A percentile compares a stretch with the other conserved stretches of the same genome.
Evolutionary conservation across 2,888 invertebrate species (phyloP).

Genomic region (Sarcophaga variegata): DNA sequence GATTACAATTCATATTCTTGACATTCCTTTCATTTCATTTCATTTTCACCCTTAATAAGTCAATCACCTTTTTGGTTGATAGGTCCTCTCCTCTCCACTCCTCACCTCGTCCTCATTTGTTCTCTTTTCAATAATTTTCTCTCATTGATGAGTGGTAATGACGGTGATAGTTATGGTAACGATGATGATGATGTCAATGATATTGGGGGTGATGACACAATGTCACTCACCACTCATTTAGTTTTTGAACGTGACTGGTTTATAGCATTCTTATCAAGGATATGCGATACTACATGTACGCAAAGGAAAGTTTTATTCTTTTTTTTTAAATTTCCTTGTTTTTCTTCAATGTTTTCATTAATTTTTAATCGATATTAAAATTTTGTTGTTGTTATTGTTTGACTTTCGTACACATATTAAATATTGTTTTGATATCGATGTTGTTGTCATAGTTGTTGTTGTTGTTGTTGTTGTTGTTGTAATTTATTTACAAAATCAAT

Average conservation of each 20-base stretch:
- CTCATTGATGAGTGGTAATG: background rate
- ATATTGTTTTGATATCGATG: background rate
- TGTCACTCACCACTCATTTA: background rate
- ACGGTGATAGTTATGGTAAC: background rate
- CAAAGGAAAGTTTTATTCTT: background rate
- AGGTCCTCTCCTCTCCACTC: background rate
- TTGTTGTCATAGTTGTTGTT: background rate
- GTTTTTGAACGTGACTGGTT: background rate
- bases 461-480: background rate
- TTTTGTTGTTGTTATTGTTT: background rate
- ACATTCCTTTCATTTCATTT: slow-evolving; percentile 8
- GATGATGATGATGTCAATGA: background rate
- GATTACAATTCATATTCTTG: background rate
- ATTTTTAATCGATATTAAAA: background rate
- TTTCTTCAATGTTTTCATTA: background rate
- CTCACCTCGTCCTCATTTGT: background rate
- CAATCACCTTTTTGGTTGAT: slow-evolving; percentile 39
- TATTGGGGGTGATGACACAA: background rate
- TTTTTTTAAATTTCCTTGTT: background rate
- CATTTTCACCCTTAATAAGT: slow-evolving; percentile 33
- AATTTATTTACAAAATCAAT: slow-evolving; percentile 42
- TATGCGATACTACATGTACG: background rate
- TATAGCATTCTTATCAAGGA: background rate
- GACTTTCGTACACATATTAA: background rate
- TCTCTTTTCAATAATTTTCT: background rate